A percentile compares a stretch with the other conserved stretches of the same genome.
Evolutionary conservation across 2,888 invertebrate genomes (phyloP).

Genomic region (Neuroscelio doddi): DNA sequence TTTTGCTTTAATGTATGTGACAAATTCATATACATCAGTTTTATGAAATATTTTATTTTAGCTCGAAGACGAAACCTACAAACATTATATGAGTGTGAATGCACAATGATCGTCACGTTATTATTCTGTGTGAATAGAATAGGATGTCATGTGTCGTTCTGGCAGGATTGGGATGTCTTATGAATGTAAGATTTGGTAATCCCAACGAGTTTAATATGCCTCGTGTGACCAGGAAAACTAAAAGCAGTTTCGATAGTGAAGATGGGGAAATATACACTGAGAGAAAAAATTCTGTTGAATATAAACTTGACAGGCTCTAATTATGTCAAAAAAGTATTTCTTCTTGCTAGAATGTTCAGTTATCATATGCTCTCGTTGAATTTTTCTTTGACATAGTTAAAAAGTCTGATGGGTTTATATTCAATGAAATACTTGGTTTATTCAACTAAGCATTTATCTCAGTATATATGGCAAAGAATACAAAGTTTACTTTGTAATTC

Average conservation of each 20-base stretch:
- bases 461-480: constrained; percentile 51
- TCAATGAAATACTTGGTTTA: background rate
- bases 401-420: too few relatives aligned
- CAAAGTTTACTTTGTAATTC: constrained; percentile 64
- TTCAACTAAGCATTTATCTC: constrained; percentile 42
- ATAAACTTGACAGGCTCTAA: background rate
- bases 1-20: background rate
- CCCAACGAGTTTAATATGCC: constrained; percentile 19
- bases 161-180: constrained; percentile 11
- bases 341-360: too few relatives aligned
- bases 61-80: too few relatives aligned
- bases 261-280: constrained; percentile 25
- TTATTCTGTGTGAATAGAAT: constrained; percentile 46
- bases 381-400: too few relatives aligned
- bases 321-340: too few relatives aligned
- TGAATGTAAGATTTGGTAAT: constrained; percentile 20
- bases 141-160: constrained; percentile 18
- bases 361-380: too few relatives aligned
- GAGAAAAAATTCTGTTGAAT: constrained; percentile 39
- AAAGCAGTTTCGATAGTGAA: constrained; percentile 45
- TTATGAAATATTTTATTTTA: background rate
- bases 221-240: constrained; percentile 37
- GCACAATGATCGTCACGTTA: constrained; percentile 43
- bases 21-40: background rate
- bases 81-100: background rate